Evolutionary conservation across 2,113 vertebrate species (phyloP).

Genomic region (Gadus macrocephalus): DNA sequence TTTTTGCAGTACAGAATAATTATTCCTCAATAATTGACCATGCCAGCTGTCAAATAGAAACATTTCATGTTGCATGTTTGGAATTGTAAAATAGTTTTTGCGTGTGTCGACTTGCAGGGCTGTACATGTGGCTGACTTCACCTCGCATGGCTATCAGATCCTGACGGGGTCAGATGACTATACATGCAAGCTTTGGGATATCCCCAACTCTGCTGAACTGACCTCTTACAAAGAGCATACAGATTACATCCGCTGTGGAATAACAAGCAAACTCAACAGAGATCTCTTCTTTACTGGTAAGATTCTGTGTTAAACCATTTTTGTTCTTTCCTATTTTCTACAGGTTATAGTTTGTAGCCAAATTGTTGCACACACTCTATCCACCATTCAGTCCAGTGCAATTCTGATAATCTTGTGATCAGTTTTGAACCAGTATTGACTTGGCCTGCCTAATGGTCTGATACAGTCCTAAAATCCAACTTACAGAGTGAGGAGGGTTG

Average conservation of each 20-base stretch:
- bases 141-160: conserved; percentile 84
- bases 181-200: conserved; percentile 87
- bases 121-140: conserved; percentile 86
- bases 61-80: too few relatives aligned
- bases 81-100: neutral
- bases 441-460: too few relatives aligned
- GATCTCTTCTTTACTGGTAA: conserved; percentile 92
- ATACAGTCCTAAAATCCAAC: too few relatives aligned
- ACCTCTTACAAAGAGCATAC: conserved; percentile 80
- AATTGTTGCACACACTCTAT: too few relatives aligned
- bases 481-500: too few relatives aligned
- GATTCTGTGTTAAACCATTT: conserved; percentile 14
- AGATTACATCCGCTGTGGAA: conserved; percentile 90
- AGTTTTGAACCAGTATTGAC: too few relatives aligned
- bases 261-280: conserved; percentile 83
- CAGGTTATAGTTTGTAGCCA: too few relatives aligned
- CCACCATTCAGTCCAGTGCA: too few relatives aligned
- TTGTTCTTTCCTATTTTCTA: too few relatives aligned
- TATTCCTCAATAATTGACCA: neutral
- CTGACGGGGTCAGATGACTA: conserved; percentile 92
- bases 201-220: conserved; percentile 80
- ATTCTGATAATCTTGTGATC: too few relatives aligned
- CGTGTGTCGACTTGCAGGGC: conserved; percentile 67
- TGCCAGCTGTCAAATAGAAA: neutral
- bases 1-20: too few relatives aligned